Evolutionary conservation across 2,797 vertebrate genomes (phyloP).

Genomic region (Falco columbarius): DNA sequence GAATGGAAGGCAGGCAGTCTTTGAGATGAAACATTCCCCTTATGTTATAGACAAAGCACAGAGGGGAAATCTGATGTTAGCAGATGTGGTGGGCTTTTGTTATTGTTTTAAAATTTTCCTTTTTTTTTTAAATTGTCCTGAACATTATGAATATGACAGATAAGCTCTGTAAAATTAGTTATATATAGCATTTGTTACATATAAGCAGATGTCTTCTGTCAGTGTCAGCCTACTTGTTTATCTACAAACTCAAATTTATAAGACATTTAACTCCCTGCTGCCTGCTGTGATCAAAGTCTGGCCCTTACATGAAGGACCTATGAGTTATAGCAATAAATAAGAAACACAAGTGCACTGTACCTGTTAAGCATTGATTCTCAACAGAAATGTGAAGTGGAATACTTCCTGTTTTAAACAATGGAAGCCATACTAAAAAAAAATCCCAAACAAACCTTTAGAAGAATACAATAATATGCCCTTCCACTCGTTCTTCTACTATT

Average conservation of each 20-base stretch:
- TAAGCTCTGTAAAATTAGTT: neutral
- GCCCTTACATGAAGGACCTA: neutral
- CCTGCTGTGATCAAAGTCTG: neutral
- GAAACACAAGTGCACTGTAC: neutral
- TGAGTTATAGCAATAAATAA: neutral
- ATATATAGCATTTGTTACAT: neutral
- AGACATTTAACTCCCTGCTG: neutral
- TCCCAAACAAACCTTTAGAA: neutral
- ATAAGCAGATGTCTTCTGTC: neutral
- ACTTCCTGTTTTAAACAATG: neutral
- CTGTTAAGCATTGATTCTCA: neutral
- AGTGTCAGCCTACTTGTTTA: neutral
- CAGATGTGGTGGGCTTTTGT: fast-evolving
- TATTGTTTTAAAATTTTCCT: neutral
- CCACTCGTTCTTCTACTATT: neutral
- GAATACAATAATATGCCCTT: neutral
- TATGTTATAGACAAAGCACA: neutral
- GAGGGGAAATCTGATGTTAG: neutral
- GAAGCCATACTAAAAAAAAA: neutral
- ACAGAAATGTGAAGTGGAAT: neutral
- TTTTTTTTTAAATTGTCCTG: neutral
- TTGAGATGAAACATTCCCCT: neutral
- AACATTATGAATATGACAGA: neutral
- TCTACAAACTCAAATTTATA: neutral
- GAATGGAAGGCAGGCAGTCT: neutral